Conservation (phyloP, 1,140 invertebrate genomes). For the Anoplophora glabripennis region DNA sequence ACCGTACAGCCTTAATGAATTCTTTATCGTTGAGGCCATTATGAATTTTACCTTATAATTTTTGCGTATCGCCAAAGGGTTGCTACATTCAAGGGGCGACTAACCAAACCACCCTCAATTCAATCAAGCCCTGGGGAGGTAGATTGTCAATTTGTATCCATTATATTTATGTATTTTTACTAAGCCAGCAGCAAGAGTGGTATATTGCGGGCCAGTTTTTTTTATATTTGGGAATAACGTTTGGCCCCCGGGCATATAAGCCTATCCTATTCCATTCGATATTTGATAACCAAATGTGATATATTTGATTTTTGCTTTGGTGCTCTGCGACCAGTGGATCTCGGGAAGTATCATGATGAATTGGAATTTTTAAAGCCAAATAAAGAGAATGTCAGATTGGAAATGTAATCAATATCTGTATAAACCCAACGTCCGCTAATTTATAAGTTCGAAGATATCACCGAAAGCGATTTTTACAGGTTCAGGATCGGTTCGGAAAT, state of each 20-base stretch:
- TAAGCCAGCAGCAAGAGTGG: constrained; percentile 33
- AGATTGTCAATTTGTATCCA: constrained; percentile 48
- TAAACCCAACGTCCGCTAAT: constrained; percentile 16
- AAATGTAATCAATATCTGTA: constrained; percentile 28
- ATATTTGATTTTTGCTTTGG: constrained; percentile 37
- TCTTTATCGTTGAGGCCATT: too few relatives aligned
- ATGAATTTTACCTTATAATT: too few relatives aligned
- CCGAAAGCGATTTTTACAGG: constrained; percentile 20
- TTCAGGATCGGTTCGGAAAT: constrained; percentile 14
- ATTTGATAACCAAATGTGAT: constrained; percentile 41
- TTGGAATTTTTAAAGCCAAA: constrained; percentile 28
- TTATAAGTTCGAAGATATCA: constrained; percentile 24
- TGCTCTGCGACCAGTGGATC: constrained; percentile 22
- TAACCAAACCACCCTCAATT: constrained; percentile 29
- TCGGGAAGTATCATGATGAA: constrained; percentile 26
- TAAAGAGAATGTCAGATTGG: constrained; percentile 28
- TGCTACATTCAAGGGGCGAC: constrained; percentile 3
- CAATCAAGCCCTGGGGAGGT: constrained; percentile 30
- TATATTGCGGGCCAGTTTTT: constrained; percentile 16
- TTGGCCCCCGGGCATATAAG: constrained; percentile 22
- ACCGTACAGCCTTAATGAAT: too few relatives aligned
- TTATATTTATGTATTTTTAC: constrained; percentile 48
- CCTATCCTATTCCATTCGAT: constrained; percentile 24
- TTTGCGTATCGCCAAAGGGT: too few relatives aligned
- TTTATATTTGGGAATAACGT: constrained; percentile 35